Percentiles rank a stretch among this genome's conserved stretches.
Evolutionary conservation across 2,797 vertebrate genomes (phyloP).

Genomic region (Notamacropus eugenii): DNA sequence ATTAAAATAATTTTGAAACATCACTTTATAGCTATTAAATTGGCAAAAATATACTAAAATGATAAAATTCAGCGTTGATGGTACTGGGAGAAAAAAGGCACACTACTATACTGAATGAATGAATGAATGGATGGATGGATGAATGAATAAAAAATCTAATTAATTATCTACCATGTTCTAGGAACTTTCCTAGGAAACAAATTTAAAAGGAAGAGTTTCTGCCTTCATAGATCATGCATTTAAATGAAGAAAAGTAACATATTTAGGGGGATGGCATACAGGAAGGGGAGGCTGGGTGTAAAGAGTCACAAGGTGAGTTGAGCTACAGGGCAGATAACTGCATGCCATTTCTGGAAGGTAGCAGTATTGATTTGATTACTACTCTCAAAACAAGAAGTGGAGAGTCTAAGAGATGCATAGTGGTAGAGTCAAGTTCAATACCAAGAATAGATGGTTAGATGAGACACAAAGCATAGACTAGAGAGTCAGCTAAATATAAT

Average conservation of each 20-base stretch:
- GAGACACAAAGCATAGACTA: background rate
- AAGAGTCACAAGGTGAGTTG: background rate
- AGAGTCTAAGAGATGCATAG: background rate
- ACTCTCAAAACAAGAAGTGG: background rate
- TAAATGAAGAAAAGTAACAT: background rate
- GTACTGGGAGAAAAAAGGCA: background rate
- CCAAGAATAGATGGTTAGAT: background rate
- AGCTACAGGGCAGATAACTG: background rate
- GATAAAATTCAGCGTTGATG: background rate
- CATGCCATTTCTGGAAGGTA: background rate
- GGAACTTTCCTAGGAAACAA: background rate
- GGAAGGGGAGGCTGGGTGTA: background rate
- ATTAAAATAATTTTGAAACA: background rate
- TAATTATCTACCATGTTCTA: background rate
- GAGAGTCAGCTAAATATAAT: background rate
- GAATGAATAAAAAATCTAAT: background rate
- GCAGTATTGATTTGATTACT: background rate
- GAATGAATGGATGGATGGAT: background rate
- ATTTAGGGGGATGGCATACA: background rate
- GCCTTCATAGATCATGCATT: background rate
- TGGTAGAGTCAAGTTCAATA: background rate
- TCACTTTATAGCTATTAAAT: background rate
- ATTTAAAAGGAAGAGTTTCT: background rate
- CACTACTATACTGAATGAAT: background rate
- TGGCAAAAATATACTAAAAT: background rate